phyloP scores from a whole-genome alignment of 2,797 vertebrate species.

The Liparis tanakae region DNA sequence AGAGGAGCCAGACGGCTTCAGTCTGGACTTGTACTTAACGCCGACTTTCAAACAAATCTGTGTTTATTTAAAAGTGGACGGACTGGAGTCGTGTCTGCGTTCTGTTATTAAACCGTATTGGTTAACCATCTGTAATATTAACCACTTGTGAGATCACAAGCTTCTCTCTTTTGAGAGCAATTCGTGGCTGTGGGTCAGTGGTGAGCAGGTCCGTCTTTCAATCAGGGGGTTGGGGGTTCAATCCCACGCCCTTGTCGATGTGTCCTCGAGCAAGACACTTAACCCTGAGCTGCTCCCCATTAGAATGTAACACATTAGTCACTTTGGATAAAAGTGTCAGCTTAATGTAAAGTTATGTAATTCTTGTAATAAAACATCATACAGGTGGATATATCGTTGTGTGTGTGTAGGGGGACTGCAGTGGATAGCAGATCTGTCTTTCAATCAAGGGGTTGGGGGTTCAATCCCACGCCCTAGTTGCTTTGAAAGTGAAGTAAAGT shows the following conservation, averaged over 20 bases:
- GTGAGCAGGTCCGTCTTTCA: too few relatives aligned
- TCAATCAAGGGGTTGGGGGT: too few relatives aligned
- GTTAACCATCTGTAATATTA: conserved; percentile 64
- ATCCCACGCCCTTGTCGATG: too few relatives aligned
- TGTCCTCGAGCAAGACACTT: too few relatives aligned
- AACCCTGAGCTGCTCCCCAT: too few relatives aligned
- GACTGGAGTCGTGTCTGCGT: conserved; percentile 40
- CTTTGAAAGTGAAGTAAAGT: not conserved
- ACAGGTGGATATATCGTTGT: conserved; percentile 16
- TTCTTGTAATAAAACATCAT: not conserved
- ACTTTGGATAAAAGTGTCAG: too few relatives aligned
- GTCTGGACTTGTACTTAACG: conserved; percentile 67
- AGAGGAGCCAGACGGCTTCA: conserved; percentile 55
- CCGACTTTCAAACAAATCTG: conserved; percentile 55
- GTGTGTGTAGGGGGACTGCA: not conserved
- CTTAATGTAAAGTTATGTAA: too few relatives aligned
- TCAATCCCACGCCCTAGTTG: too few relatives aligned
- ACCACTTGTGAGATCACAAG: conserved; percentile 46
- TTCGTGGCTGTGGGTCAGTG: too few relatives aligned
- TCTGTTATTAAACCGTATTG: conserved; percentile 64
- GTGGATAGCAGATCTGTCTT: too few relatives aligned
- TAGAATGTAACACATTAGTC: too few relatives aligned
- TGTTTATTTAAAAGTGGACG: conserved; percentile 64
- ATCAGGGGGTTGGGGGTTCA: too few relatives aligned
- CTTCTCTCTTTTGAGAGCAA: conserved; percentile 6